phyloP scores from a whole-genome alignment of 1,140 invertebrate species.

The Nasonia longicornis region DNA sequence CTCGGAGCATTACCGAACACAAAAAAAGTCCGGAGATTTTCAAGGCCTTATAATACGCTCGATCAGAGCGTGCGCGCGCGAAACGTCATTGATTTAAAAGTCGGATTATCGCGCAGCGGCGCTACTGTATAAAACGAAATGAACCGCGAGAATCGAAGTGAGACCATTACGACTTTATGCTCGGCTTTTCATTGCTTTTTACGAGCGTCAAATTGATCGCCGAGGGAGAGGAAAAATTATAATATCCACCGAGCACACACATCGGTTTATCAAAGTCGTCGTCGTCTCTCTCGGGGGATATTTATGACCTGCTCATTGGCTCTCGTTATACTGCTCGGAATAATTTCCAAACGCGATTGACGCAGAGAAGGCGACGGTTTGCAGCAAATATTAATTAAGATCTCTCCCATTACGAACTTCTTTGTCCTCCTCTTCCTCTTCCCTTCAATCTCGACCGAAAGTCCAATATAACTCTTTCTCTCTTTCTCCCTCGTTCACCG shows the following conservation, averaged over 20 bases:
- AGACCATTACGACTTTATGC: neutral
- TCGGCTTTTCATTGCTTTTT: neutral
- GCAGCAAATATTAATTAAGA: neutral
- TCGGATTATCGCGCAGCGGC: neutral
- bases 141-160: neutral
- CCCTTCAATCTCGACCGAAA: no score
- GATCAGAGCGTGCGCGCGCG: neutral
- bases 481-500: no score
- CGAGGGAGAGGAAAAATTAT: neutral
- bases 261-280: neutral
- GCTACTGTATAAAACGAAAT: no score
- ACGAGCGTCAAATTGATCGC: neutral
- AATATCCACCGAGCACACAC: neutral
- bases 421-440: no score
- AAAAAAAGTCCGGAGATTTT: neutral
- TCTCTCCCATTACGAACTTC: no score
- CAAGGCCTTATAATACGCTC: neutral
- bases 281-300: no score
- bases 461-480: no score
- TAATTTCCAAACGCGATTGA: no score
- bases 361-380: no score
- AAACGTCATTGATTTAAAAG: neutral
- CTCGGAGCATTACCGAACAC: neutral
- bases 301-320: no score
- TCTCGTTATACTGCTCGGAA: no score